Evolutionary conservation across 1,140 invertebrate species (phyloP).

Genomic region (Atopsyche davidsoni): DNA sequence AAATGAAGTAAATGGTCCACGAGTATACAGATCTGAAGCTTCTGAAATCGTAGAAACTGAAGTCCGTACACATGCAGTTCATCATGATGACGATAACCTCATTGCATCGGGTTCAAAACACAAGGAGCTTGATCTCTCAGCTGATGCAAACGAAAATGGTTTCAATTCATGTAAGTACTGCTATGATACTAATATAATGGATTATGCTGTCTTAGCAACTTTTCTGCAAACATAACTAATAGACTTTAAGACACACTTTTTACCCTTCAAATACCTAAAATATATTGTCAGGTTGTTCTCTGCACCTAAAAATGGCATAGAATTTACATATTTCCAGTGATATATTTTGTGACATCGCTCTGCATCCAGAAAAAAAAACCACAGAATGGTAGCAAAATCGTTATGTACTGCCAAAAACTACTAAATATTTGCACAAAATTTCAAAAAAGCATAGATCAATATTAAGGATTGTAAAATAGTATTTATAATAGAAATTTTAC

Average conservation of each 20-base stretch:
- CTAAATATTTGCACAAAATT: no score
- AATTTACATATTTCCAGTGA: no score
- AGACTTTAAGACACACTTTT: background rate
- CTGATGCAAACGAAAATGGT: slow-evolving; percentile 4
- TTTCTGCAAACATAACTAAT: background rate
- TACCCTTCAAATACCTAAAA: background rate
- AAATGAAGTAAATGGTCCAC: slow-evolving; percentile 38
- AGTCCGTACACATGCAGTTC: background rate
- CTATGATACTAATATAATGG: background rate
- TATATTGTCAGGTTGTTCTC: no score
- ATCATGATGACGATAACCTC: slow-evolving; percentile 8
- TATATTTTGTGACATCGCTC: no score
- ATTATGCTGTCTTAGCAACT: background rate
- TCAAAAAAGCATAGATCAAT: no score
- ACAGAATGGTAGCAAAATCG: no score
- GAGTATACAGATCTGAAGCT: slow-evolving; percentile 30
- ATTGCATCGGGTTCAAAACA: slow-evolving; percentile 8
- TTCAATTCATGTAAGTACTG: slow-evolving; percentile 7
- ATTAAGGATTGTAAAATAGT: background rate
- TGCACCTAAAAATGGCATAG: no score
- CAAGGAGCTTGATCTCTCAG: background rate
- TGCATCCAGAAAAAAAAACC: no score
- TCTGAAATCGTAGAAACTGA: slow-evolving; percentile 16
- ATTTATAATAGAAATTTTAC: background rate
- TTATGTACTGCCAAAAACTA: no score